Base-by-base conservation (phyloP, 2,888 invertebrate species). In the Caenorhabditis angaria region DNA sequence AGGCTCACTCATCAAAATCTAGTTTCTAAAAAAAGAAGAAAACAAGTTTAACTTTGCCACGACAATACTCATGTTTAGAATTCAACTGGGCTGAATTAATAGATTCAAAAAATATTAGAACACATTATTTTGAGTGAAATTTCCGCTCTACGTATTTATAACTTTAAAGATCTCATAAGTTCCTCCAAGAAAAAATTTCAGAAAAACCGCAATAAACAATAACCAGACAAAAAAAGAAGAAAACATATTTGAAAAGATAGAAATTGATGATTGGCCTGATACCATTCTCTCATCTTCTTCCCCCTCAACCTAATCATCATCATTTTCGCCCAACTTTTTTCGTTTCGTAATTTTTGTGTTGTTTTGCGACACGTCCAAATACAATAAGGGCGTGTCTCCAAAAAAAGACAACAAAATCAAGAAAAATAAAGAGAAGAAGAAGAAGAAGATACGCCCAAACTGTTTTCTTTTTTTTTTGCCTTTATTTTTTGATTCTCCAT, bases 331-430 rank as follows among this genome's bases (percentile, higher is more conserved):
- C 32, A 8, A 32, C 5, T 10, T 32, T 32, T 32, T 32, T 32
- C 18, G 14, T 12, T 41, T 41, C 41, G 41, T 41, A 41, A 41
- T 41, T 41, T n/a, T 41, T 41, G 32, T 32, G 41, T 41, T 41
- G 41, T 41, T 41, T 41, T 41, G 14, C 14, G 41, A 2, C 41
- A 12, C 41, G n/a, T n/a, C n/a, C n/a, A n/a, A n/a, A n/a, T n/a
- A 5, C 32, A 32, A 32, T 8, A 41, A 41, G 41, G 41, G 41
- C 41, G 41, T 41, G 41, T 41, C 41, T 18, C 41, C 18, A 3
- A 41, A 41, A 41, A 41, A 41, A 41, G 41, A 41, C 41, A 41
- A 41, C 41, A 41, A 41, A 41, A 41, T 41, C 41, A 41, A 41
- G 41, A 12, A 41, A 41, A 41, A 41, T 41, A 6, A 41, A n/a